phyloP scores from a whole-genome alignment of 2,888 invertebrate genomes.

The Philonicus albiceps region DNA sequence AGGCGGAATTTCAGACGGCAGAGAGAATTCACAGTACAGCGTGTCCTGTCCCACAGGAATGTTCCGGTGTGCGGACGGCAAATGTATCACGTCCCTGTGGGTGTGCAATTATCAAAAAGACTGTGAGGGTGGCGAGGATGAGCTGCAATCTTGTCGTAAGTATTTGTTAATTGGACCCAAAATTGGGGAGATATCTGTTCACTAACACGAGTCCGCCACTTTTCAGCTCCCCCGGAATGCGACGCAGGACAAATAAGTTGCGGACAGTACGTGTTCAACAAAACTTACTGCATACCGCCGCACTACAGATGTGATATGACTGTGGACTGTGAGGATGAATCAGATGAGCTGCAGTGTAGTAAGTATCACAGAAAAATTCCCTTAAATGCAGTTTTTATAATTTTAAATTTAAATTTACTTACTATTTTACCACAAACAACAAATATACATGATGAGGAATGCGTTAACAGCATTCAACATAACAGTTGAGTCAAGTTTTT shows the following conservation, averaged over 20 bases:
- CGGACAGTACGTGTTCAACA: constrained; percentile 93
- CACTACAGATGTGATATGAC: constrained; percentile 95
- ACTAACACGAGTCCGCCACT: constrained; percentile 37
- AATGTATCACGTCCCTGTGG: constrained; percentile 84
- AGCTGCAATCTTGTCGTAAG: constrained; percentile 91
- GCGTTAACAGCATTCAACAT: too few species aligned
- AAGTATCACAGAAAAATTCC: constrained; percentile 67
- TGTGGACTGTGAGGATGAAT: constrained; percentile 93
- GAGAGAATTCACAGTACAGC: constrained; percentile 52
- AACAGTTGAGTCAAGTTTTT: too few species aligned
- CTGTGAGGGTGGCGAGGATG: constrained; percentile 92
- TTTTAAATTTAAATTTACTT: background rate
- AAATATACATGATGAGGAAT: too few species aligned
- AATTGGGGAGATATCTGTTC: background rate
- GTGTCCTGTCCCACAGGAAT: constrained; percentile 75
- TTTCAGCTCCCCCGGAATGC: constrained; percentile 91
- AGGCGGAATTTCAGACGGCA: constrained; percentile 42
- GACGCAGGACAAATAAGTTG: constrained; percentile 91
- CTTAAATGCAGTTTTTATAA: background rate
- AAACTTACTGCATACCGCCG: constrained; percentile 93
- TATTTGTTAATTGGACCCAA: constrained; percentile 54
- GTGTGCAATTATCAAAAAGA: constrained; percentile 95
- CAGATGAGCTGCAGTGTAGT: constrained; percentile 96
- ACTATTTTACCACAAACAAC: too few species aligned
- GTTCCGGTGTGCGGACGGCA: constrained; percentile 85